Conservation (phyloP, 2,888 invertebrate genomes). For the Sphaerophoria rueppellii region DNA sequence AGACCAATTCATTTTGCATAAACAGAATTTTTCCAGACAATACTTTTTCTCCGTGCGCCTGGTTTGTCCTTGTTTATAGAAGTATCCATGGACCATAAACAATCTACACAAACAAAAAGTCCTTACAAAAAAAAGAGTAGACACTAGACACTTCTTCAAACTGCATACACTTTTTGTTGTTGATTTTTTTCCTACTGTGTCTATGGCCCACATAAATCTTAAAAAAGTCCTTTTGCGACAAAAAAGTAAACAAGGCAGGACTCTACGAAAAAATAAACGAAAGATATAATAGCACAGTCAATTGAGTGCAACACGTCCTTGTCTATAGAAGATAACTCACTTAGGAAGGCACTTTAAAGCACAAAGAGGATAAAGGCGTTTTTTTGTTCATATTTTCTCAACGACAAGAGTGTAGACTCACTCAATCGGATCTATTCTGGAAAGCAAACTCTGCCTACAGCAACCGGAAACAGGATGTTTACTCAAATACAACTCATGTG, state of each 20-base stretch:
- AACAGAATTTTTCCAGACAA: constrained; percentile 51
- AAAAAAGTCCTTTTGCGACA: constrained; percentile 10
- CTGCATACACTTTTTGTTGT: constrained; percentile 17
- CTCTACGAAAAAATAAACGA: constrained; percentile 5
- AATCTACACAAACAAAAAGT: neutral
- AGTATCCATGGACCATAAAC: neutral
- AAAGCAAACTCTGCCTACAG: constrained; percentile 35
- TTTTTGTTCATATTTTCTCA: constrained; percentile 8
- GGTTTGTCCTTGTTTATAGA: neutral
- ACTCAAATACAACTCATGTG: constrained; percentile 21
- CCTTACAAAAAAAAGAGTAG: neutral
- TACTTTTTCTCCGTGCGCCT: constrained; percentile 3
- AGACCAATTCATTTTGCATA: constrained; percentile 57
- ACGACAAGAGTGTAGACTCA: constrained; percentile 19
- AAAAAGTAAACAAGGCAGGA: constrained; percentile 49
- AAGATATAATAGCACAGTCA: constrained; percentile 55
- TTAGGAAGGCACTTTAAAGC: constrained; percentile 35
- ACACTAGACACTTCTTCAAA: constrained; percentile 25
- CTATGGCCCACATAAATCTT: constrained; percentile 61
- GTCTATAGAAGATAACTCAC: constrained; percentile 57
- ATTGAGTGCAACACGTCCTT: constrained; percentile 71
- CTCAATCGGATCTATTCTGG: constrained; percentile 51
- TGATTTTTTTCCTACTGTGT: neutral
- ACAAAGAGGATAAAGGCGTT: constrained; percentile 24
- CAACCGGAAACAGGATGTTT: constrained; percentile 26